phyloP scores from a whole-genome alignment of 37 sponge, comb jelly and placozoan species.

The Haliclona indistincta region DNA sequence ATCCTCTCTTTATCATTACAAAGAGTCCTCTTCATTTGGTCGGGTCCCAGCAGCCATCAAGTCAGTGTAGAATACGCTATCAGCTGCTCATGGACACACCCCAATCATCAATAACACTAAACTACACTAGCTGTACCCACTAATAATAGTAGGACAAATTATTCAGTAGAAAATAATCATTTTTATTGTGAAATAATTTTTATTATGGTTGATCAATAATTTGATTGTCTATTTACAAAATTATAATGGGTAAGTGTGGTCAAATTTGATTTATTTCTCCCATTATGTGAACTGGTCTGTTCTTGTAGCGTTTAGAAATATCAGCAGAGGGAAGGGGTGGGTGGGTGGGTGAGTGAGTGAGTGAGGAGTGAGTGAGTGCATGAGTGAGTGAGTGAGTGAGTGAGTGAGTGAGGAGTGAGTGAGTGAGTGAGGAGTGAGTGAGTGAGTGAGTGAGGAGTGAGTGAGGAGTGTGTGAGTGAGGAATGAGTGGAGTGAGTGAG shows the following conservation, averaged over 20 bases:
- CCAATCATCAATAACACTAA: neutral
- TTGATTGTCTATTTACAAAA: neutral
- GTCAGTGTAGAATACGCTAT: constrained; percentile 4
- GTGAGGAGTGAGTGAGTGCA: too few relatives aligned
- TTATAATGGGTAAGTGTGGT: neutral
- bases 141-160: neutral
- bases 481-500: too few relatives aligned
- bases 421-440: too few relatives aligned
- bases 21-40: constrained; percentile 34
- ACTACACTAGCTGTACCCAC: neutral
- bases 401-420: too few relatives aligned
- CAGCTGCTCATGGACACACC: neutral
- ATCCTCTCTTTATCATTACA: neutral
- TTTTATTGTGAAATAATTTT: too few relatives aligned
- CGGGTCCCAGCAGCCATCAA: constrained; percentile 25
- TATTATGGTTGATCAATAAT: too few relatives aligned
- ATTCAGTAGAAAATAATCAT: too few relatives aligned
- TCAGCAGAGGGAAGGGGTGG: constrained; percentile 2
- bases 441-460: too few relatives aligned
- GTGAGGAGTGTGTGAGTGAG: too few relatives aligned
- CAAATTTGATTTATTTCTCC: constrained; percentile 85
- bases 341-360: neutral
- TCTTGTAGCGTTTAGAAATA: constrained; percentile 73
- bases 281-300: constrained; percentile 78
- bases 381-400: too few relatives aligned